Evolutionary conservation across 2,888 invertebrate genomes (phyloP).

Genomic region (Tetragnatha montana): DNA sequence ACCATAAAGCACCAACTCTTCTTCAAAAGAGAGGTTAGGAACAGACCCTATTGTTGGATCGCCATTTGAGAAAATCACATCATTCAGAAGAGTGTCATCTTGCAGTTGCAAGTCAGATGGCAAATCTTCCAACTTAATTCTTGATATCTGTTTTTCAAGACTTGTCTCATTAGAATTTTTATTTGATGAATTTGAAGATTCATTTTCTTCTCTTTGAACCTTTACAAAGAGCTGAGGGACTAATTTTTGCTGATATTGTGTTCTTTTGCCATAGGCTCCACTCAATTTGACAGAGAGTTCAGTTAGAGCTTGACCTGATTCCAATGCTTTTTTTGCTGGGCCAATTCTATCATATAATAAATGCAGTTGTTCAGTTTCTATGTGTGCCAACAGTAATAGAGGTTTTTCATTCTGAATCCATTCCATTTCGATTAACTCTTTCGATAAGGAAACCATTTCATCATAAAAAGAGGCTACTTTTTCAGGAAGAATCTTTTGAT

Average conservation of each 20-base stretch:
- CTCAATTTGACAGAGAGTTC: constrained; percentile 83
- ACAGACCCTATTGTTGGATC: constrained; percentile 73
- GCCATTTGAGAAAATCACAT: constrained; percentile 83
- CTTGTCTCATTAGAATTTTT: neutral
- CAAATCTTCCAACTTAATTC: constrained; percentile 28
- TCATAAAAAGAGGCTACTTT: constrained; percentile 79
- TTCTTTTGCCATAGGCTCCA: constrained; percentile 91
- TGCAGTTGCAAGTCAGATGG: constrained; percentile 82
- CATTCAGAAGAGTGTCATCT: constrained; percentile 91
- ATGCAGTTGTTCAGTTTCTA: constrained; percentile 83
- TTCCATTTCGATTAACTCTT: constrained; percentile 40
- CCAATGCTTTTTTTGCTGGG: constrained; percentile 83
- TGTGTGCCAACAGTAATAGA: constrained; percentile 77
- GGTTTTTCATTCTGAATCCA: constrained; percentile 14
- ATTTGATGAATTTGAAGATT: neutral
- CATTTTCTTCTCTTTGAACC: constrained; percentile 78
- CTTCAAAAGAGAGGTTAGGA: constrained; percentile 81
- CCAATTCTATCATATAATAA: constrained; percentile 85
- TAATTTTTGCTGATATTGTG: constrained; percentile 88
- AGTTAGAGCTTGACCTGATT: constrained; percentile 81
- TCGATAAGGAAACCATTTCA: constrained; percentile 73
- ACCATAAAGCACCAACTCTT: constrained; percentile 87
- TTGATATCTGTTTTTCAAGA: neutral
- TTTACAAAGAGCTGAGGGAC: constrained; percentile 88
- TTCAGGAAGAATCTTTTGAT: constrained; percentile 87